Evolutionary conservation across 2,113 vertebrate genomes (phyloP).

Genomic region (Atlantisia rogersi): DNA sequence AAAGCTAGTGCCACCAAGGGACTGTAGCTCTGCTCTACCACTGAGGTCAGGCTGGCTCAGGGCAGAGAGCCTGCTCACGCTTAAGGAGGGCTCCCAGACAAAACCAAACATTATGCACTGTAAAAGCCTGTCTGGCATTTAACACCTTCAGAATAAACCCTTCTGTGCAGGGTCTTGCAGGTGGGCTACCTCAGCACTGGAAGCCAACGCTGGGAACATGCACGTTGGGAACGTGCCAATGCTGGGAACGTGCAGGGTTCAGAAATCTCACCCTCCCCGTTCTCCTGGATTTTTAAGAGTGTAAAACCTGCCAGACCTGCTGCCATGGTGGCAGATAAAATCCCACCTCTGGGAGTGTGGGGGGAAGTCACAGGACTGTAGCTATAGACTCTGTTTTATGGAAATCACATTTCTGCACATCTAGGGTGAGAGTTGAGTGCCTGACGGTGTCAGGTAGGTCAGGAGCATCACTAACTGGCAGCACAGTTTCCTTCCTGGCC

Average conservation of each 20-base stretch:
- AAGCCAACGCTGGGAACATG: not conserved
- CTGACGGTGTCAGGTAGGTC: not conserved
- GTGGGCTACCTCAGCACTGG: not conserved
- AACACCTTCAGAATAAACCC: not conserved
- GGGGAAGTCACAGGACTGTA: not conserved
- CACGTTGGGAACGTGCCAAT: too few species aligned
- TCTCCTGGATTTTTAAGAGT: not conserved
- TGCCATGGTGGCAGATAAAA: not conserved
- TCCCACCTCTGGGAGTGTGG: not conserved
- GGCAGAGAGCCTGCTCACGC: fast-evolving
- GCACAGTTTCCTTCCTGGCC: not conserved
- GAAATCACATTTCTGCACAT: not conserved
- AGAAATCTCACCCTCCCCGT: not conserved
- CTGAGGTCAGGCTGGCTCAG: not conserved
- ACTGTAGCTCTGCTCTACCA: not conserved
- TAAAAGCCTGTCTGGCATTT: not conserved
- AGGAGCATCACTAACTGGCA: not conserved
- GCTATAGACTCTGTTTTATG: not conserved
- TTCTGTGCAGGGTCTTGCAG: not conserved
- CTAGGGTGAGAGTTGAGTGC: not conserved
- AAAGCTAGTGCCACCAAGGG: not conserved
- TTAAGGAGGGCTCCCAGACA: not conserved
- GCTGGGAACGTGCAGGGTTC: not conserved
- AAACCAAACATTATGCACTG: fast-evolving
- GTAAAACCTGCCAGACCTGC: not conserved